Percentiles rank a stretch among this genome's conserved stretches.
phyloP scores from a whole-genome alignment of 2,888 invertebrate species.

The Nesidiocoris tenuis region DNA sequence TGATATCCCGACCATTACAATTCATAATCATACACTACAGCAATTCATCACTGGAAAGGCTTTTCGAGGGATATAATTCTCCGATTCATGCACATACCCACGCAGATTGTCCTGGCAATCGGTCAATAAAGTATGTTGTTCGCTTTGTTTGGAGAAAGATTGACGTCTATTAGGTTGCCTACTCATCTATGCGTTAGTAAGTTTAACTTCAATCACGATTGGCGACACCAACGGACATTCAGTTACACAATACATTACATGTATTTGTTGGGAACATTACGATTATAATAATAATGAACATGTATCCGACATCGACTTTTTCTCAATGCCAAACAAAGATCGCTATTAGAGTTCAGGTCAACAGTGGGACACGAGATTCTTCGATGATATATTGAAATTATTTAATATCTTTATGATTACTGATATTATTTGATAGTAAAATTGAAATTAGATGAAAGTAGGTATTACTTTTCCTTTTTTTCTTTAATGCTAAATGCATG shows the following conservation, averaged over 20 bases:
- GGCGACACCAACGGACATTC: constrained; percentile 39
- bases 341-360: neutral
- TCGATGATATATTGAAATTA: constrained; percentile 25
- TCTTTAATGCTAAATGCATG: constrained; percentile 39
- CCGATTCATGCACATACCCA: no score
- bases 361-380: constrained; percentile 31
- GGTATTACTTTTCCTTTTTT: constrained; percentile 19
- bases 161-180: constrained; percentile 10
- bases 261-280: constrained; percentile 10
- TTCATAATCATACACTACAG: no score
- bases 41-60: no score
- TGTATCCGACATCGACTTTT: constrained; percentile 25
- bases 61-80: no score
- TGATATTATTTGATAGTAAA: constrained; percentile 32
- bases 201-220: constrained; percentile 8
- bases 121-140: neutral
- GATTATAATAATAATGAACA: constrained; percentile 29
- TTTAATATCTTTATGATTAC: constrained; percentile 28
- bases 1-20: no score
- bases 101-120: neutral
- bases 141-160: neutral
- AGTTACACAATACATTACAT: constrained; percentile 29
- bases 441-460: constrained; percentile 17
- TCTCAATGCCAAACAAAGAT: constrained; percentile 30
- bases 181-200: constrained; percentile 19